Conservation (phyloP, 64 coral and sea anemone species). For the Acropora yongei region DNA sequence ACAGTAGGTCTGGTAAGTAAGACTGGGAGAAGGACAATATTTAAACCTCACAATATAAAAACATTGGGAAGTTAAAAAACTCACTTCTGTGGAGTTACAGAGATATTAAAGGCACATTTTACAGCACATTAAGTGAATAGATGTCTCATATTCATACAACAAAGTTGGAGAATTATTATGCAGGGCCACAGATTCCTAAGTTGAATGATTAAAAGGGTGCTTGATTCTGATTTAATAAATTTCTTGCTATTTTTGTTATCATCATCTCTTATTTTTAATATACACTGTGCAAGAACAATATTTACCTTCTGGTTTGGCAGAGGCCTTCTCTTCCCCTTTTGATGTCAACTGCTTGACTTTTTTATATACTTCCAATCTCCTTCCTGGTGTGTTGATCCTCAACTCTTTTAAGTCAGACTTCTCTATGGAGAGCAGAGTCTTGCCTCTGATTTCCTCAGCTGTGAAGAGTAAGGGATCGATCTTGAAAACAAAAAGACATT, state of each 20-base stretch:
- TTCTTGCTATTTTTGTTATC: too few species aligned
- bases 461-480: background rate
- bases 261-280: background rate
- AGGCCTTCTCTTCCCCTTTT: slow-evolving; percentile 10
- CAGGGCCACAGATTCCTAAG: too few species aligned
- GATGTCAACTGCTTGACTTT: slow-evolving; percentile 16
- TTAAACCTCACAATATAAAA: background rate
- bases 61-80: background rate
- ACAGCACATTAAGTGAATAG: background rate
- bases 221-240: too few species aligned
- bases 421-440: background rate
- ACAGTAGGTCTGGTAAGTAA: background rate
- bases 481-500: background rate
- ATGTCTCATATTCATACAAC: background rate
- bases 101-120: background rate
- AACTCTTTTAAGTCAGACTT: slow-evolving; percentile 53
- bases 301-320: background rate
- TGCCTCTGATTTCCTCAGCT: slow-evolving; percentile 47
- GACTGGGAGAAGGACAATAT: background rate
- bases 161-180: background rate
- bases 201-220: too few species aligned
- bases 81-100: background rate
- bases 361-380: slow-evolving; percentile 45
- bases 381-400: slow-evolving; percentile 26
- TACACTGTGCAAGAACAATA: background rate